Conservation (phyloP, 2,113 vertebrate genomes). For the Cavia aperea region DNA sequence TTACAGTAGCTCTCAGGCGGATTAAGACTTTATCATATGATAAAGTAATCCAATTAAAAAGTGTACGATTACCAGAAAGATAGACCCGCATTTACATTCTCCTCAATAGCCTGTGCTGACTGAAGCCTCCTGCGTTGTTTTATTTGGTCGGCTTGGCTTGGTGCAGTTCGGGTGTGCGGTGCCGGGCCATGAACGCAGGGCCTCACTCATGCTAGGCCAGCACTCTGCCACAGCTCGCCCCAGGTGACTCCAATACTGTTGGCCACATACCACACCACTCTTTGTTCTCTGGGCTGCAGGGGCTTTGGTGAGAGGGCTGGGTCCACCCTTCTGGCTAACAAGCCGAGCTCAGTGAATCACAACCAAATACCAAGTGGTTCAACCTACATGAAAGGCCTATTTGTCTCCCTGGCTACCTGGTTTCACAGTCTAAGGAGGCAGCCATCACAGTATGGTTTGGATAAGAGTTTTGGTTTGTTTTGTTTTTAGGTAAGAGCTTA, state of each 20-base stretch:
- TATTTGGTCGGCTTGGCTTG: background rate
- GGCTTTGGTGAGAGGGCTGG: background rate
- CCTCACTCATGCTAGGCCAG: background rate
- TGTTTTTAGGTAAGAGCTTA: background rate
- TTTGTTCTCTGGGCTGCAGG: background rate
- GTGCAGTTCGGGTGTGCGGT: background rate
- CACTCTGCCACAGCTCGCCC: background rate
- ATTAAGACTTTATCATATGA: constrained; percentile 10
- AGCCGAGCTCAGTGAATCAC: background rate
- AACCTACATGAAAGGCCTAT: background rate
- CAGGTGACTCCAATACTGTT: background rate
- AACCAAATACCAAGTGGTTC: constrained; percentile 33
- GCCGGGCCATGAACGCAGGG: background rate
- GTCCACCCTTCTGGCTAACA: background rate
- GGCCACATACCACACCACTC: background rate
- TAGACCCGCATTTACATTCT: background rate
- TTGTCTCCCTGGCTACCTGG: background rate
- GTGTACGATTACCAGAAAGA: background rate
- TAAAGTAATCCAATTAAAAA: constrained; percentile 43
- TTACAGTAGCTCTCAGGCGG: background rate
- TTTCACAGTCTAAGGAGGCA: background rate
- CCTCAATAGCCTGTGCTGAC: background rate
- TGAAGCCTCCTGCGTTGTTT: background rate
- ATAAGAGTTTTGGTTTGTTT: background rate
- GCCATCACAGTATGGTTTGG: background rate